Conservation (phyloP, 2,797 vertebrate genomes). For the Molossus molossus region DNA sequence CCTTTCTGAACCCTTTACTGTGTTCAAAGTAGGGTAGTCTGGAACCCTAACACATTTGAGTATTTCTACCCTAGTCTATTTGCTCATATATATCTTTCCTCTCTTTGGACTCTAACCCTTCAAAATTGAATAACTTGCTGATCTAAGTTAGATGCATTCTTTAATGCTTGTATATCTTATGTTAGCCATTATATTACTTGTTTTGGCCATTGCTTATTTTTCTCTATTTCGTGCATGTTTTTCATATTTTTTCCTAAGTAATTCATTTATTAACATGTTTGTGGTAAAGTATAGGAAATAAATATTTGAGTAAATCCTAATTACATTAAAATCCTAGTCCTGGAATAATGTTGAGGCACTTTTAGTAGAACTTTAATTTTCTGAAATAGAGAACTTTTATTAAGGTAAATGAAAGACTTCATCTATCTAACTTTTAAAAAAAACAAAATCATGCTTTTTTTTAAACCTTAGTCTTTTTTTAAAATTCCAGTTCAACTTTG, state of each 20-base stretch:
- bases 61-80: neutral
- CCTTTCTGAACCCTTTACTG: neutral
- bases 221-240: neutral
- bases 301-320: slow-evolving; percentile 52
- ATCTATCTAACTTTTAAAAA: neutral
- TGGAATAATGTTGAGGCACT: slow-evolving; percentile 42
- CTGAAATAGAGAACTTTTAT: slow-evolving; percentile 51
- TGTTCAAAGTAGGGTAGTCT: neutral
- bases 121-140: slow-evolving; percentile 44
- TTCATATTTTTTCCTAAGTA: slow-evolving; percentile 35
- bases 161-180: neutral
- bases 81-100: neutral
- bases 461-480: slow-evolving; percentile 61
- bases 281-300: slow-evolving; percentile 30
- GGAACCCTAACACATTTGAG: neutral
- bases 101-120: neutral
- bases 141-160: slow-evolving; percentile 5
- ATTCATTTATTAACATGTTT: slow-evolving; percentile 40
- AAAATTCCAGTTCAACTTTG: slow-evolving; percentile 94
- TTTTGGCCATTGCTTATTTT: slow-evolving; percentile 61
- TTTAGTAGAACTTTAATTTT: slow-evolving; percentile 60
- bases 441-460: neutral
- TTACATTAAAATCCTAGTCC: slow-evolving; percentile 49
- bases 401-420: slow-evolving; percentile 15
- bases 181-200: slow-evolving; percentile 4